phyloP scores from a whole-genome alignment of 2,797 vertebrate genomes.

The Mastacembelus armatus region DNA sequence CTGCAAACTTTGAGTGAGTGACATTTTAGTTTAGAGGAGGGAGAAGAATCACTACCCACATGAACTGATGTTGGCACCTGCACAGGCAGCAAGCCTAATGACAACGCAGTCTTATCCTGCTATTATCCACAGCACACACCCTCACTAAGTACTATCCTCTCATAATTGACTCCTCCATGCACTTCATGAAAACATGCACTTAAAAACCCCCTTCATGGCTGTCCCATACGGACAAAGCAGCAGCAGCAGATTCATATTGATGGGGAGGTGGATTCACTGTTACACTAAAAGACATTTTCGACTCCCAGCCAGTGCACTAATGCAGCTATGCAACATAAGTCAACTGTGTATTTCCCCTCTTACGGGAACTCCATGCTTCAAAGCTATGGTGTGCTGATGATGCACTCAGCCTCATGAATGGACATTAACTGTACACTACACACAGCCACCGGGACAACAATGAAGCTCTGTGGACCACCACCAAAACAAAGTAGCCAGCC shows the following conservation, averaged over 20 bases:
- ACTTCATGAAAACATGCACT: conserved; percentile 1
- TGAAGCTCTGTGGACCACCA: conserved; percentile 57
- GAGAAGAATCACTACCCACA: neutral
- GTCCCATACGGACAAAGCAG: neutral
- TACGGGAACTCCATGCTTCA: conserved; percentile 43
- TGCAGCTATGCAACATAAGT: neutral
- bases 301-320: neutral
- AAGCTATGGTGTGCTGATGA: conserved; percentile 58
- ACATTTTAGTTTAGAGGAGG: neutral
- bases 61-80: neutral
- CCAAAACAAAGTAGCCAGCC: conserved; percentile 51
- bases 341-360: conserved; percentile 12
- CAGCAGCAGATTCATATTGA: neutral
- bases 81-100: conserved; percentile 20
- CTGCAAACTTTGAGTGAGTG: neutral
- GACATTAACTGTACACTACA: conserved; percentile 48
- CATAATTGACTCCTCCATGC: conserved; percentile 1
- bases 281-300: neutral
- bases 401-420: conserved; percentile 70
- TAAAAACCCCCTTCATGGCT: neutral
- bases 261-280: neutral
- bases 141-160: conserved; percentile 23
- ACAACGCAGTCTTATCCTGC: conserved; percentile 46
- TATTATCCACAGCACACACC: conserved; percentile 52
- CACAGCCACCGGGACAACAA: conserved; percentile 62